Conservation (phyloP, 2,113 vertebrate species). For the Tapirus terrestris region DNA sequence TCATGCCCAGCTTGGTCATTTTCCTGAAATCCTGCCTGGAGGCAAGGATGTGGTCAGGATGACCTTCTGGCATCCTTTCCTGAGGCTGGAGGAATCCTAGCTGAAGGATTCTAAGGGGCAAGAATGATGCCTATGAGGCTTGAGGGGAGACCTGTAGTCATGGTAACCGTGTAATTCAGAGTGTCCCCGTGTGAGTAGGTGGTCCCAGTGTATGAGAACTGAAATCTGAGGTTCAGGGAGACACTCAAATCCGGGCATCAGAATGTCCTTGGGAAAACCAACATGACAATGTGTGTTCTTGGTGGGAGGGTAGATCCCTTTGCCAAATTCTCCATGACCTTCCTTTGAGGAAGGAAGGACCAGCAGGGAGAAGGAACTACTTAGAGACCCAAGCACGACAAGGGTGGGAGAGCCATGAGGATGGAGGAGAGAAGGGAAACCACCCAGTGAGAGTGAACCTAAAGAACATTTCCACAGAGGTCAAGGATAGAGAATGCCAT, state of each 20-base stretch:
- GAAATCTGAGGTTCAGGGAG: slow-evolving; percentile 25
- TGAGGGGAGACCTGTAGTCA: slow-evolving; percentile 36
- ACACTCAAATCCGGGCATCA: neutral
- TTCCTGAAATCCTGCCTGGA: neutral
- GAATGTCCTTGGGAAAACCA: neutral
- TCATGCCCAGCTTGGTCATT: neutral
- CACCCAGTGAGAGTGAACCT: neutral
- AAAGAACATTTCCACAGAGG: neutral
- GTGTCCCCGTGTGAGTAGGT: slow-evolving; percentile 32
- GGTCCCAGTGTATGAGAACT: neutral
- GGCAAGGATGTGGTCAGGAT: neutral
- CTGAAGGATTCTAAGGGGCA: neutral
- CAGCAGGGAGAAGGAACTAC: neutral
- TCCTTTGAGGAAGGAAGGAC: neutral
- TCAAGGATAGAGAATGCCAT: neutral
- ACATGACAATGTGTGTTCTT: neutral
- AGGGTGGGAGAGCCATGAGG: neutral
- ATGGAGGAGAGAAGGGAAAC: neutral
- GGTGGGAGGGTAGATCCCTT: neutral
- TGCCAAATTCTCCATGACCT: neutral
- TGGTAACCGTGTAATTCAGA: slow-evolving; percentile 15
- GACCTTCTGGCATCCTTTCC: neutral
- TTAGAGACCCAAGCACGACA: neutral
- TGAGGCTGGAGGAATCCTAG: neutral
- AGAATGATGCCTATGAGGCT: neutral